A percentile compares a stretch with the other conserved stretches of the same genome.
These are phyloP conservation scores for Abrostola tripartita DNA, from an alignment of 2,888 invertebrate genomes.

Conservation along the genomic window DNA sequence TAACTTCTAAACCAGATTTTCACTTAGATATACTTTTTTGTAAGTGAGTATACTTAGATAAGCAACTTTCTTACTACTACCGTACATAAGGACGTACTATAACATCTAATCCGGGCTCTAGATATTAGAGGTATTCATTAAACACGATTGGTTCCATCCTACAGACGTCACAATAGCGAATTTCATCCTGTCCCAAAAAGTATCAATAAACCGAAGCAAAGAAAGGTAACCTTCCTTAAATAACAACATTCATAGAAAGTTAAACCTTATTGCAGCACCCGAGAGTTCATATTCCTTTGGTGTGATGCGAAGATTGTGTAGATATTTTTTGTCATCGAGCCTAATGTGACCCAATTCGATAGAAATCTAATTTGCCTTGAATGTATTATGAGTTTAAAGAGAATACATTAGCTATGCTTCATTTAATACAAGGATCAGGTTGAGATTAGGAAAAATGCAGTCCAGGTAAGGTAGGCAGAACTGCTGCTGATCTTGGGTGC, in stretches of 20 bases:
- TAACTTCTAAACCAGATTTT: too few species aligned
- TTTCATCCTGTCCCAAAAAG: constrained; percentile 17
- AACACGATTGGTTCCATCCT: constrained; percentile 9
- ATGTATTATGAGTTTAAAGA: constrained; percentile 36
- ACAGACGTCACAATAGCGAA: constrained; percentile 16
- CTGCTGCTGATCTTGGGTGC: too few species aligned
- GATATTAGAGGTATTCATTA: constrained; percentile 14
- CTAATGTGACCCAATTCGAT: constrained; percentile 41
- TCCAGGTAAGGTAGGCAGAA: too few species aligned
- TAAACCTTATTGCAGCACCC: neutral
- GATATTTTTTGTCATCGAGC: constrained; percentile 41
- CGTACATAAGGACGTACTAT: neutral
- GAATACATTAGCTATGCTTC: constrained; percentile 46
- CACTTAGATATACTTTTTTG: too few species aligned
- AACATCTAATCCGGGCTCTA: neutral
- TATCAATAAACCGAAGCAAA: constrained; percentile 33
- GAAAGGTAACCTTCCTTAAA: constrained; percentile 25
- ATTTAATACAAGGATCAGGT: neutral
- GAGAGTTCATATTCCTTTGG: constrained; percentile 12
- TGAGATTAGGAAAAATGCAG: too few species aligned
- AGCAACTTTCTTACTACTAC: too few species aligned
- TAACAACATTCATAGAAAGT: neutral
- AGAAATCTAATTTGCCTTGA: constrained; percentile 51
- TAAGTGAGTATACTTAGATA: too few species aligned
- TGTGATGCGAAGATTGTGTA: constrained; percentile 12